These are phyloP conservation scores for Mimumesa dahlbomi DNA, from an alignment of 2,888 invertebrate genomes.

Conservation along the genomic window DNA sequence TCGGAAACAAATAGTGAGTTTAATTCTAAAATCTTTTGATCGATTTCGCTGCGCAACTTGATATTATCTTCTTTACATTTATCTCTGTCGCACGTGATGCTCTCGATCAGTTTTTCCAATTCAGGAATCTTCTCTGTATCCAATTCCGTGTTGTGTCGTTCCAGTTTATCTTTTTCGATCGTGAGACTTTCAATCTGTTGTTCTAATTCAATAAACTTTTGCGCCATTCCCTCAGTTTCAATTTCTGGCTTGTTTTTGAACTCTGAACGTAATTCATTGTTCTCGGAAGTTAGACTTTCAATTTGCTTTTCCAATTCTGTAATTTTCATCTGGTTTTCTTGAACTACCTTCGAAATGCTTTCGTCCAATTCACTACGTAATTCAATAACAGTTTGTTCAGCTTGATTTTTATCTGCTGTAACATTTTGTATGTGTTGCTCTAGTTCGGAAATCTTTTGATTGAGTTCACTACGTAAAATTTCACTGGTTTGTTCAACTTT, in stretches of 20 bases:
- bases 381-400: neutral
- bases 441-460: constrained; percentile 1
- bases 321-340: constrained; percentile 14
- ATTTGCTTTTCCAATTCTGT: constrained; percentile 16
- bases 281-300: neutral
- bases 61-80: constrained; percentile 8
- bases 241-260: neutral
- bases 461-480: constrained; percentile 6
- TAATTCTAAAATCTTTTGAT: constrained; percentile 1
- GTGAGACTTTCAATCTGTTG: constrained; percentile 14
- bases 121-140: constrained; percentile 2
- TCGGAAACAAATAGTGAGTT: neutral
- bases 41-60: constrained; percentile 4
- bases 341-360: too few species aligned
- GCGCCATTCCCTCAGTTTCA: too few species aligned
- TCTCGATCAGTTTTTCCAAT: constrained; percentile 17
- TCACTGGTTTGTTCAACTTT: constrained; percentile 8
- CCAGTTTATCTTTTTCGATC: constrained; percentile 25
- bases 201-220: constrained; percentile 13
- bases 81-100: neutral
- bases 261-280: constrained; percentile 11
- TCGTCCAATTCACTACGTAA: neutral
- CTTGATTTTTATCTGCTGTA: neutral
- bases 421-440: neutral
- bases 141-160: constrained; percentile 10